Conservation (phyloP, 2,888 invertebrate species). For the Ethmia dodecea region DNA sequence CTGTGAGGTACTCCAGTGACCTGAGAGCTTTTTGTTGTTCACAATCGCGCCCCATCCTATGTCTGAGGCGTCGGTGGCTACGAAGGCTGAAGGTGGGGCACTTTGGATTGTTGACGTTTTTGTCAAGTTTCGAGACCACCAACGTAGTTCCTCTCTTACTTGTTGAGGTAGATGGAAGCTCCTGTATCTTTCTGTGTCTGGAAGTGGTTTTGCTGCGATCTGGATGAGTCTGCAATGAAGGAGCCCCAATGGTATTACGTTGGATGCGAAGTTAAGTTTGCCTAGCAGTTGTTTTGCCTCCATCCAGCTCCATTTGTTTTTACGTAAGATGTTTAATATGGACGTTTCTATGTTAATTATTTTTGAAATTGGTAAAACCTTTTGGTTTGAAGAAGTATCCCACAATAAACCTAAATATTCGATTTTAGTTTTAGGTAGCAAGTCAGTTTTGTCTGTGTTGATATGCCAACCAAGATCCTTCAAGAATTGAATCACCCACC, state of each 20-base stretch:
- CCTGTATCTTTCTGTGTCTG: conserved; percentile 4
- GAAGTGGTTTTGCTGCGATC: not conserved
- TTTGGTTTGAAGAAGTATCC: not conserved
- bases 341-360: too few species aligned
- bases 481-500: not conserved
- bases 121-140: conserved; percentile 7
- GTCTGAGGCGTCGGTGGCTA: conserved; percentile 17
- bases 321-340: conserved; percentile 4
- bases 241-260: not conserved
- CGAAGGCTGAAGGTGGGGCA: conserved; percentile 15
- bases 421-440: not conserved
- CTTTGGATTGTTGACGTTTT: conserved; percentile 6
- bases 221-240: not conserved
- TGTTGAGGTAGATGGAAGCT: conserved; percentile 7
- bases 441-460: not conserved
- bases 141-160: conserved; percentile 16
- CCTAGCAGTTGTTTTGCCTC: not conserved
- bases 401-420: conserved; percentile 1
- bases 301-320: conserved; percentile 4
- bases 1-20: conserved; percentile 14
- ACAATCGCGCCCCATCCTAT: conserved; percentile 19
- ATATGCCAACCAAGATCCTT: not conserved
- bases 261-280: not conserved
- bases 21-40: conserved; percentile 13
- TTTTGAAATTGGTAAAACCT: not conserved